Evolutionary conservation across 2,797 vertebrate species (phyloP), one percentile per base, ranked within the genome.

Genomic region (Morelia viridis): DNA sequence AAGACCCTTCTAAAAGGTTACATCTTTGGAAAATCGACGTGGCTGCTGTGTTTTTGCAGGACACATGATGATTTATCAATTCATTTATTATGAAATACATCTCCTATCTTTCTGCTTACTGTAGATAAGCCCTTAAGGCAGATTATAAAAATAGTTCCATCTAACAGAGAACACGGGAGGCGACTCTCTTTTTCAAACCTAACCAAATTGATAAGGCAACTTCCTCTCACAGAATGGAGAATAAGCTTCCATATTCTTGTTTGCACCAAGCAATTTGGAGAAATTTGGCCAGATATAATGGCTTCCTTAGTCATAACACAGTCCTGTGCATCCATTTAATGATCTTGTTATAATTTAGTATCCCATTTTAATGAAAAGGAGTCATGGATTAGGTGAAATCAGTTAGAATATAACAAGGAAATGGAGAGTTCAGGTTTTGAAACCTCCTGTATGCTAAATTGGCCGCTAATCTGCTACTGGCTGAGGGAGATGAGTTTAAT

Each of bases 291-390:
- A 41, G 41, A 46, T 60, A 90, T 91, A 93, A 85, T 93, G 90
- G 46, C 94, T 93, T 95, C 94, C 64, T 86, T 94, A 68, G 90
- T 83, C 62, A 68, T 89, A 94, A 91, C 93, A 88, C 89, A 91
- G 76, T 90, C 95, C 92, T 7, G 28, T 71, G 56, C 93, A 84
- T 91, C 94, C 84, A 86, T 80, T 95, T 94, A 83, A 89, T 92
- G 92, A 91, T 91, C 93, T 94, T 92, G 50, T 95, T 90, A 93
- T 57, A 90, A 93, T 89, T 94, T 86, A 17, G 80, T 93, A 53
- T 93, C 88, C 90, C 88, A 0, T 93, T 94, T 95, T 94, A 93
- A 95, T 91, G 91, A 93, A 94, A 94, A 35, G 17, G 91, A 96
- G 92, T 87, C 13, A 84, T 15, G 71, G n/a, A 56, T 96, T 94